These are phyloP conservation scores for Panagrolaimus sp. DNA, from an alignment of 1,140 invertebrate genomes.

Conservation along the genomic window DNA sequence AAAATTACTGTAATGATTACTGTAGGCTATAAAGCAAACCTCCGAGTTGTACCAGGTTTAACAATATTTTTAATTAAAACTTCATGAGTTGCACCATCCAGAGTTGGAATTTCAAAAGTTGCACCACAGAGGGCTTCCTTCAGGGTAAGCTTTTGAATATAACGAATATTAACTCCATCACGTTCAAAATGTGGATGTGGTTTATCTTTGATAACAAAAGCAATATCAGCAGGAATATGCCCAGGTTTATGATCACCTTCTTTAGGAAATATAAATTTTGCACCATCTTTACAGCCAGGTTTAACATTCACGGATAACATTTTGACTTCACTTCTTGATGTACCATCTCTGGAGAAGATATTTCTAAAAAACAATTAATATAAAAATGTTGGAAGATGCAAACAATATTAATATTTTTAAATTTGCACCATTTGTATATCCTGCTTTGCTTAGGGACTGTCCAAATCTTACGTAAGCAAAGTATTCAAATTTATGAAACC, in stretches of 20 bases:
- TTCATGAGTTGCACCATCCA: slow-evolving; percentile 75
- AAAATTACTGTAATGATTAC: not conserved
- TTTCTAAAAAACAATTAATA: slow-evolving; percentile 31
- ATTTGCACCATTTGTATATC: too few relatives aligned
- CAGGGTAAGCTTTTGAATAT: slow-evolving; percentile 80
- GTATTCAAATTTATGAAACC: too few relatives aligned
- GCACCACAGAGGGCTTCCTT: slow-evolving; percentile 68
- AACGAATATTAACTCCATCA: slow-evolving; percentile 80
- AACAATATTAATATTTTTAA: too few relatives aligned
- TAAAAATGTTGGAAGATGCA: too few relatives aligned
- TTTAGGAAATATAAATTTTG: slow-evolving; percentile 95
- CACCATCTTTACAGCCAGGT: slow-evolving; percentile 97
- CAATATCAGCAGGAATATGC: slow-evolving; percentile 95
- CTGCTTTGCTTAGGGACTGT: too few relatives aligned
- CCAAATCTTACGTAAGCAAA: too few relatives aligned
- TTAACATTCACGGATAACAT: slow-evolving; percentile 95
- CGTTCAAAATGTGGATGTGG: slow-evolving; percentile 88
- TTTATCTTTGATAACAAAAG: slow-evolving; percentile 96
- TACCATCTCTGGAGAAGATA: slow-evolving; percentile 69
- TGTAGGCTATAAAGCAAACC: slow-evolving; percentile 55
- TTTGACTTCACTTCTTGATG: slow-evolving; percentile 85
- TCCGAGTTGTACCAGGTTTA: slow-evolving; percentile 81
- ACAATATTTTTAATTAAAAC: slow-evolving; percentile 81
- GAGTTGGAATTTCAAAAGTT: slow-evolving; percentile 80
- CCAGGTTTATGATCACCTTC: slow-evolving; percentile 92